Percentiles rank a stretch among this genome's conserved stretches.
These are phyloP conservation scores for Hippoglossus stenolepis DNA, from an alignment of 2,113 vertebrate genomes.

Conservation along the genomic window DNA sequence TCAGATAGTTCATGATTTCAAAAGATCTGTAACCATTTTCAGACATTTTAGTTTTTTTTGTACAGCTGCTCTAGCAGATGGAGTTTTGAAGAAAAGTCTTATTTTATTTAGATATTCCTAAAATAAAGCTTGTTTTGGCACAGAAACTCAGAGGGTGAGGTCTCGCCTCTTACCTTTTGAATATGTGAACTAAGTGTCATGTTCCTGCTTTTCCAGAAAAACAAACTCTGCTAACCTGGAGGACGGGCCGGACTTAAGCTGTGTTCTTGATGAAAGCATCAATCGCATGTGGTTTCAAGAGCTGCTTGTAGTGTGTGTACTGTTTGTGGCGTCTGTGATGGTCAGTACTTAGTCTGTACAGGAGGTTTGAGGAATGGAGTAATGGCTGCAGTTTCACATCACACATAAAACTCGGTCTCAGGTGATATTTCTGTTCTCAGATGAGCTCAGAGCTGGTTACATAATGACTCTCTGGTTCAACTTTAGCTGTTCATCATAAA, in stretches of 20 bases:
- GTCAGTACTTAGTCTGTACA: background rate
- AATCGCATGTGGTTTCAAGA: background rate
- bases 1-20: no score
- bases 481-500: background rate
- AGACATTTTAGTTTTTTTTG: no score
- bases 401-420: constrained; percentile 17
- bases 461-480: background rate
- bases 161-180: no score
- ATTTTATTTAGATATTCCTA: no score
- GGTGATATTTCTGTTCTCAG: constrained; percentile 26
- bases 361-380: constrained; percentile 41
- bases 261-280: background rate
- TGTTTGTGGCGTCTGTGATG: constrained; percentile 1
- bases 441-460: constrained; percentile 5
- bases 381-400: constrained; percentile 30
- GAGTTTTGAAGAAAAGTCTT: no score
- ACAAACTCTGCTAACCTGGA: background rate
- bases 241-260: no score
- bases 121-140: no score
- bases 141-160: no score
- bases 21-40: no score
- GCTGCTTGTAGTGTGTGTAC: background rate
- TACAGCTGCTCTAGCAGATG: no score
- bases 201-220: constrained; percentile 10
- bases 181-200: no score